Base-by-base conservation (phyloP, 2,113 vertebrate genomes). In the Nestor notabilis region DNA sequence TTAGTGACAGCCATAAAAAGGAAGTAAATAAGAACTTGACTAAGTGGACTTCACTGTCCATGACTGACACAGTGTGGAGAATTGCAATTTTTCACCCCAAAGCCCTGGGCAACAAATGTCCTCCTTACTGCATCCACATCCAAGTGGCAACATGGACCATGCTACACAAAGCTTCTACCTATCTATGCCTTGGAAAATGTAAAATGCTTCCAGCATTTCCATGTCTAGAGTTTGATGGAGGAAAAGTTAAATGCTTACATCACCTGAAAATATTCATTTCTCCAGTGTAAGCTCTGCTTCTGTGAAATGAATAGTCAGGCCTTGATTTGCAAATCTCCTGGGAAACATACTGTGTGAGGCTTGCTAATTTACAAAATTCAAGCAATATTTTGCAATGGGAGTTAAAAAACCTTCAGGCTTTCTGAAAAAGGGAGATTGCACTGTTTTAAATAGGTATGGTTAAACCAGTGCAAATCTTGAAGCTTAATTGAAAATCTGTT, bases 161-260 rank as follows among this genome's bases (percentile, higher is more conserved):
- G 55, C 49, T 74, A 18, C n/a, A 14, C 35, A 74, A 72, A 75
- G 71, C 75, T 96, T 89, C 89, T 83, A 17, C 89, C 63, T 92
- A 63, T 43, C 63, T 92, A 63, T 43, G 66, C 79, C 55, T 76
- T 92, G 87, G 78, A 90, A 95, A 94, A 91, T 49, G 18, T 41
- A 13, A 93, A 97, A 65, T 60, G 85, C 92, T 96, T 89, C 92
- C 75, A 95, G 90, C 93, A n/a, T 92, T 95, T 95, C 84, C 50
- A 14, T 69, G 50, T 88, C 79, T 83, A 66, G 88, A 92, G 60
- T 92, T 81, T 89, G 87, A 93, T 93, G 92, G 94, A 94, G 82
- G 82, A 96, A 89, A 97, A 94, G 90, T 94, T 90, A 96, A 96
- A 91, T 90, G 94, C 90, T 97, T 94, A 85, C n/a, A 49, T 94